Base-by-base conservation (phyloP, 2,888 invertebrate genomes). In the Tubulanus polymorphus region DNA sequence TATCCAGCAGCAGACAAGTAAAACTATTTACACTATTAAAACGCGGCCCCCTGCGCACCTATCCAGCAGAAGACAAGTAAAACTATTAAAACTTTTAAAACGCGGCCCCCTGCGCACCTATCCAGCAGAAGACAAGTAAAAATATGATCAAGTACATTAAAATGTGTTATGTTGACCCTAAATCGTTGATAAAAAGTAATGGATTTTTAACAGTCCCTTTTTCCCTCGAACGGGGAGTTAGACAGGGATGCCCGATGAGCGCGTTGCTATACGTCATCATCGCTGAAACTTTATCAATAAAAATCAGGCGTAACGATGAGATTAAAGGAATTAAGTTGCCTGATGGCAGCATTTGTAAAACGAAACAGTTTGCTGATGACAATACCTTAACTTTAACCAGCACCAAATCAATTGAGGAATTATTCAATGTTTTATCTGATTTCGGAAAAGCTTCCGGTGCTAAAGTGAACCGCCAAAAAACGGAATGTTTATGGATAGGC, bases 111-210 rank as follows among this genome's bases (percentile, higher is more conserved):
- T n/a, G n/a, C n/a, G n/a, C n/a, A n/a, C n/a, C n/a, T n/a, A n/a
- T n/a, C n/a, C n/a, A n/a, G n/a, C n/a, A n/a, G n/a, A n/a, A n/a
- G n/a, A n/a, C n/a, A n/a, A n/a, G n/a, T n/a, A 25, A 53, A 25
- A 37, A 52, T 32, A 60, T 66, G 27, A 55, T 63, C 27, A 32
- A 60, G 5, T 63, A 61, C 60, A 58, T 66, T 25, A 53, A 56
- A 37, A 58, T 66, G 20, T 53, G 64, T 35, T 65, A 67, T 48
- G 53, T 27, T 26, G 18, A 48, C 23, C 26, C 49, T 28, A 37
- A 28, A 2, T 37, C 35, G 28, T n/a, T n/a, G 28, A 47, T 55
- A 29, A 26, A 29, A 28, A 32, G 47, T 15, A 55, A 55, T 32
- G 51, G 52, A 27, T 37, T 25, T 23, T 6, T 55, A 20, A 29